phyloP scores from a whole-genome alignment of 2,797 vertebrate species.

The Euthynnus affinis region DNA sequence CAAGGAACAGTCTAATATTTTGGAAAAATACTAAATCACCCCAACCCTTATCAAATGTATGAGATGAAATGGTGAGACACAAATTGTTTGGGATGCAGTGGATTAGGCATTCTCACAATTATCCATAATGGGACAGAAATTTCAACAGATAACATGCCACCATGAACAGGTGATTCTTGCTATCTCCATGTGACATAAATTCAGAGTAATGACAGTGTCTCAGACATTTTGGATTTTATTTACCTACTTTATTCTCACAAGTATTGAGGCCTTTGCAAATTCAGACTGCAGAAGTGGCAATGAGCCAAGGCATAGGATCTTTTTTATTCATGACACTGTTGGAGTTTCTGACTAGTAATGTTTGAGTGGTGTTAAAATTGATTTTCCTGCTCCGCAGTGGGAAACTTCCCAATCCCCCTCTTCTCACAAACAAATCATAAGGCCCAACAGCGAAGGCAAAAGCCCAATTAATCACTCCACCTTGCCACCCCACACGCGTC shows the following conservation, averaged over 20 bases:
- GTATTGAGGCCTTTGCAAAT: background rate
- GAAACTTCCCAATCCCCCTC: background rate
- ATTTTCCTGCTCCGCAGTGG: background rate
- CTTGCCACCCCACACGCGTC: background rate
- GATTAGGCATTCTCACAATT: background rate
- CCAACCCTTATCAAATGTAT: background rate
- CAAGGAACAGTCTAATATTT: background rate
- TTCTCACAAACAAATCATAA: background rate
- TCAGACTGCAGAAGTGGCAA: background rate
- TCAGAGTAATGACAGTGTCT: slow-evolving; percentile 2
- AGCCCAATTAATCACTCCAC: background rate
- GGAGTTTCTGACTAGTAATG: background rate
- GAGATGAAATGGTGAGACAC: background rate
- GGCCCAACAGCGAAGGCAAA: background rate
- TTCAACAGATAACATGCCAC: too few relatives aligned
- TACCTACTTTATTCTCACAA: background rate
- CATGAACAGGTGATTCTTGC: too few relatives aligned
- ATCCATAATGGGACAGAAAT: background rate
- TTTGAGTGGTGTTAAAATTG: background rate
- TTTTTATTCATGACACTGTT: background rate
- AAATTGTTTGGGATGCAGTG: background rate
- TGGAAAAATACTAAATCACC: background rate
- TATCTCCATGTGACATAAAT: too few relatives aligned
- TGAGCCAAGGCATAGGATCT: background rate
- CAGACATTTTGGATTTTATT: background rate